A percentile compares a stretch with the other conserved stretches of the same genome.
Conservation (phyloP, 1,140 invertebrate genomes). For the Drosophila littoralis region DNA sequence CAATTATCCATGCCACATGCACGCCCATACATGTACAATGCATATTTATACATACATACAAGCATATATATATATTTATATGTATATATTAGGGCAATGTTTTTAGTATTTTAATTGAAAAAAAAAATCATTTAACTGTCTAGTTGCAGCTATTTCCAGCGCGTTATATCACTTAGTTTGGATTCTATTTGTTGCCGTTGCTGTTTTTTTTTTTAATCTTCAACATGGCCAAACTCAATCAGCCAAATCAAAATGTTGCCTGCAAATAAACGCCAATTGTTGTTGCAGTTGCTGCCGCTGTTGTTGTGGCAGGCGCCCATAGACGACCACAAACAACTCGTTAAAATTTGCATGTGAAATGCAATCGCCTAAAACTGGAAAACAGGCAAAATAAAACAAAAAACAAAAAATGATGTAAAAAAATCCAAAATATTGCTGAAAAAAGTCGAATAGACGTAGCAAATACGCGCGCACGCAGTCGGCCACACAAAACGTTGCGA, state of each 20-base stretch:
- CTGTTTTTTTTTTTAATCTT: not conserved
- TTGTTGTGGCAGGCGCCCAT: constrained; percentile 58
- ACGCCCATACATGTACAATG: not conserved
- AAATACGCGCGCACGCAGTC: constrained; percentile 31
- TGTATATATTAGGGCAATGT: not conserved
- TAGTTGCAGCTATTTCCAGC: constrained; percentile 6
- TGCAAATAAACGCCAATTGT: constrained; percentile 72
- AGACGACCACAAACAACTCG: constrained; percentile 74
- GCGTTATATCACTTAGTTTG: constrained; percentile 4
- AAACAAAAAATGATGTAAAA: constrained; percentile 33
- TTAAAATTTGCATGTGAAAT: constrained; percentile 78
- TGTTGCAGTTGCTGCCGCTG: constrained; percentile 48
- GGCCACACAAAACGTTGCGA: constrained; percentile 30
- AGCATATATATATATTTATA: not conserved
- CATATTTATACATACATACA: not conserved
- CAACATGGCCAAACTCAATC: constrained; percentile 60
- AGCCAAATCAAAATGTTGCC: constrained; percentile 73
- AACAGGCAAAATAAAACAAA: constrained; percentile 12
- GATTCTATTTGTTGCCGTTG: not conserved
- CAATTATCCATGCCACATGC: not conserved
- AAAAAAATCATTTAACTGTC: constrained; percentile 34
- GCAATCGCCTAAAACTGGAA: constrained; percentile 62
- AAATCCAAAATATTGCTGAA: constrained; percentile 20
- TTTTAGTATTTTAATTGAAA: constrained; percentile 40
- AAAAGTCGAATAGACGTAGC: constrained; percentile 17